Evolutionary conservation across 2,888 invertebrate species (phyloP).

Genomic region (Agriotes lineatus): DNA sequence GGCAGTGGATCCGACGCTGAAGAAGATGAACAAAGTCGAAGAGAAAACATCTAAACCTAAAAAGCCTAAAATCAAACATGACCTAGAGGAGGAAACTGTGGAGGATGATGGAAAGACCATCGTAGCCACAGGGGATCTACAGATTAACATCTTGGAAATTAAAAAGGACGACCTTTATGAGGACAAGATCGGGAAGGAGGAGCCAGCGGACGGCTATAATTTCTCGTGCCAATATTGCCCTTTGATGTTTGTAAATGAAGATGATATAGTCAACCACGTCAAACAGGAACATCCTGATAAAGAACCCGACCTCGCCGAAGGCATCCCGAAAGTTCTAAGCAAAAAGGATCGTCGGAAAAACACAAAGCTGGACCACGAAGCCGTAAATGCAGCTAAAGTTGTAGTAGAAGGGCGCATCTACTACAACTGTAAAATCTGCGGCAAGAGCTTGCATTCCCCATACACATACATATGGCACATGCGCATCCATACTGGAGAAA

Average conservation of each 20-base stretch:
- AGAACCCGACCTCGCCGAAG: conserved; percentile 27
- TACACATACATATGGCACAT: conserved; percentile 75
- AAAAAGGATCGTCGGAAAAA: conserved; percentile 53
- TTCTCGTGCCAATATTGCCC: conserved; percentile 57
- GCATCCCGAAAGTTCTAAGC: conserved; percentile 16
- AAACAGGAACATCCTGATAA: conserved; percentile 53
- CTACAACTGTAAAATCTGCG: conserved; percentile 72
- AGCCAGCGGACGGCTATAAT: conserved; percentile 40
- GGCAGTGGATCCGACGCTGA: background rate
- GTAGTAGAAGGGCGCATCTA: conserved; percentile 68
- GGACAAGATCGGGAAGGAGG: conserved; percentile 16
- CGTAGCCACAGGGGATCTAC: background rate
- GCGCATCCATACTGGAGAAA: conserved; percentile 76
- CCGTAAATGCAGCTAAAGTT: conserved; percentile 63
- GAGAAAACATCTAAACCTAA: too few relatives aligned
- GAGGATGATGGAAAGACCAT: too few relatives aligned
- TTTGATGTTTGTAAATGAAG: conserved; percentile 54
- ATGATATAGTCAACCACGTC: conserved; percentile 55
- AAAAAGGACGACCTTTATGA: conserved; percentile 10
- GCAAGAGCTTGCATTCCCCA: conserved; percentile 71
- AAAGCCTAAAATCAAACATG: background rate
- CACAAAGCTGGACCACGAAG: conserved; percentile 64
- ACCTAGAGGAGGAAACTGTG: background rate
- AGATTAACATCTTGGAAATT: background rate
- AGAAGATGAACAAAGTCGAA: too few relatives aligned